Evolutionary conservation across 2,888 invertebrate genomes (phyloP).

Genomic region (Euclidia mi): DNA sequence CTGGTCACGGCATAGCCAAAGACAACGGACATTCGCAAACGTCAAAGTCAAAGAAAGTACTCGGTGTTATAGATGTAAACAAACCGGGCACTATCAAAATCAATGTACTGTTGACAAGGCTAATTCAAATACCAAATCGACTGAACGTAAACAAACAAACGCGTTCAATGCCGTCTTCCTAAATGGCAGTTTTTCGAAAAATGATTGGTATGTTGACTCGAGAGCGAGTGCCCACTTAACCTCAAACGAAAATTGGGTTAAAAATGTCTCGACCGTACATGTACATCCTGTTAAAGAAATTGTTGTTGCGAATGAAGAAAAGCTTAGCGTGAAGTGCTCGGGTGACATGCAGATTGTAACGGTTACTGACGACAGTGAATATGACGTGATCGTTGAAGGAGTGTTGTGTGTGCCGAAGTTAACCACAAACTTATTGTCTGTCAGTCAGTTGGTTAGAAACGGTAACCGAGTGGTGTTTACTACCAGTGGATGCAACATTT

Average conservation of each 20-base stretch:
- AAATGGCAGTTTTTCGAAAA: constrained; percentile 23
- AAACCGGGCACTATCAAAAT: not conserved
- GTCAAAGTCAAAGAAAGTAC: too few species aligned
- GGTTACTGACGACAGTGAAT: not conserved
- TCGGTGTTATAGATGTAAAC: constrained; percentile 7
- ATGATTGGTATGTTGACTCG: constrained; percentile 47
- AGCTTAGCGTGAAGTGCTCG: not conserved
- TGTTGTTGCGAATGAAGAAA: not conserved
- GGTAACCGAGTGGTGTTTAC: constrained; percentile 32
- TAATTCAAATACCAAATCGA: not conserved
- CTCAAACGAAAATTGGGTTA: constrained; percentile 13
- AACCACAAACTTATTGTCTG: too few species aligned
- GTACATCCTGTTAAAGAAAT: not conserved
- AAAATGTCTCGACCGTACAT: not conserved
- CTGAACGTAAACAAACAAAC: constrained; percentile 7
- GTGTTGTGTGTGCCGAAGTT: not conserved
- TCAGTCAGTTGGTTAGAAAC: constrained; percentile 18
- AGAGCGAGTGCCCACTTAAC: constrained; percentile 23
- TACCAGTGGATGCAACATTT: constrained; percentile 17
- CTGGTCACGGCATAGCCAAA: not conserved
- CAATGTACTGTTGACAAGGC: not conserved
- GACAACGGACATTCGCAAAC: not conserved
- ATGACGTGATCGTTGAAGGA: not conserved
- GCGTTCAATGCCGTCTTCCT: constrained; percentile 44
- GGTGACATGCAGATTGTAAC: constrained; percentile 1